Conservation (phyloP, 2,888 invertebrate species). For the Conistra vaccinii region DNA sequence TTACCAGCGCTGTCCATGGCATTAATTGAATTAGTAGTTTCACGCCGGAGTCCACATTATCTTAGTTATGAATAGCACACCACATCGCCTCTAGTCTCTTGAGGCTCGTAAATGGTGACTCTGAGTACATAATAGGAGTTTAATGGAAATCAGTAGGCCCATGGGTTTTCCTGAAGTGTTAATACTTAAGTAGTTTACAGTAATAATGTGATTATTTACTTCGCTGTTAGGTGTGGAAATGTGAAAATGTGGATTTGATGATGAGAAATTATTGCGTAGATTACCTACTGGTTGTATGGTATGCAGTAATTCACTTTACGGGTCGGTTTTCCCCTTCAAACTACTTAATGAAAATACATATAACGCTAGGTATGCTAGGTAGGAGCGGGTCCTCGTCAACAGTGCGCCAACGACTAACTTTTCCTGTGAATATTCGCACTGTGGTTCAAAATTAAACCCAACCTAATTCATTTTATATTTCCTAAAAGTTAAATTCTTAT, state of each 20-base stretch:
- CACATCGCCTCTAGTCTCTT: conserved; percentile 45
- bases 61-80: conserved; percentile 42
- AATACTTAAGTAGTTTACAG: conserved; percentile 14
- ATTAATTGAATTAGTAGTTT: conserved; percentile 57
- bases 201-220: conserved; percentile 36
- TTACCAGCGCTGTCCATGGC: conserved; percentile 16
- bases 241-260: background rate
- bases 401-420: conserved; percentile 22
- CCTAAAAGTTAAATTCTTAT: conserved; percentile 43
- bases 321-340: background rate
- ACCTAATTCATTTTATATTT: conserved; percentile 38
- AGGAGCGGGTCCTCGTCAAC: background rate
- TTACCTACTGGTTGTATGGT: background rate
- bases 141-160: conserved; percentile 26
- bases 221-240: conserved; percentile 3
- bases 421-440: conserved; percentile 17
- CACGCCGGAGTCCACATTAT: conserved; percentile 17
- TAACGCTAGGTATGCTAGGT: background rate
- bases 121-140: conserved; percentile 28
- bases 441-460: conserved; percentile 34
- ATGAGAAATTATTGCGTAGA: background rate
- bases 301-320: background rate
- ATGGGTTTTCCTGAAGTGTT: conserved; percentile 24
- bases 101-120: conserved; percentile 46
- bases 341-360: background rate